Evolutionary conservation across 2,797 vertebrate species (phyloP).

Genomic region (Centroberyx gerrardi): DNA sequence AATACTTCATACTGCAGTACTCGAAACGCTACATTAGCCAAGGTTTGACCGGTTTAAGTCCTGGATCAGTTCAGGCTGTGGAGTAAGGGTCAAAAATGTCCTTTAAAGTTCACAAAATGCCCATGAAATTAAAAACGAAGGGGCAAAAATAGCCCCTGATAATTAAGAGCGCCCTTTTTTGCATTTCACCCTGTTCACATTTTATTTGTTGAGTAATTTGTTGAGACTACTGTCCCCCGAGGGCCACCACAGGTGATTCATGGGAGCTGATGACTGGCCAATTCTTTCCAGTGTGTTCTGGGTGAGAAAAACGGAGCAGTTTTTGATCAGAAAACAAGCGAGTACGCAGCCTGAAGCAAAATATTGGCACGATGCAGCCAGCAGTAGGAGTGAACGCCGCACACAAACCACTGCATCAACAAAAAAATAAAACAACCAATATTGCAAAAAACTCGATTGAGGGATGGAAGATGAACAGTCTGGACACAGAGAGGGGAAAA

Average conservation of each 20-base stretch:
- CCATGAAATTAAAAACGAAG: not conserved
- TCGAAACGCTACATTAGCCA: not conserved
- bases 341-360: slow-evolving; percentile 49
- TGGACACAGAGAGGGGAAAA: not conserved
- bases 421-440: slow-evolving; percentile 13
- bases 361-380: slow-evolving; percentile 37
- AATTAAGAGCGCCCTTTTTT: slow-evolving; percentile 15
- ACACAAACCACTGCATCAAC: slow-evolving; percentile 43
- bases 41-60: not conserved
- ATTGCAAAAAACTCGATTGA: not conserved
- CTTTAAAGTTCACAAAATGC: not conserved
- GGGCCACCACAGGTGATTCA: slow-evolving; percentile 60
- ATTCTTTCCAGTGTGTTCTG: slow-evolving; percentile 38
- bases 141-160: not conserved
- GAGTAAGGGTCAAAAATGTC: not conserved
- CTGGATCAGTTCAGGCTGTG: not conserved
- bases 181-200: slow-evolving; percentile 29
- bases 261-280: slow-evolving; percentile 38
- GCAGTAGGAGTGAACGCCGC: slow-evolving; percentile 15
- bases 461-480: not conserved
- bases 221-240: not conserved
- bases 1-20: not conserved
- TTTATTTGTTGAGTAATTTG: slow-evolving; percentile 12
- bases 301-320: slow-evolving; percentile 54
- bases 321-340: slow-evolving; percentile 34